A percentile compares a stretch with the other conserved stretches of the same genome.
These are phyloP conservation scores for Siderastrea radians DNA, from an alignment of 92 coral and sea anemone genomes.

Conservation along the genomic window DNA sequence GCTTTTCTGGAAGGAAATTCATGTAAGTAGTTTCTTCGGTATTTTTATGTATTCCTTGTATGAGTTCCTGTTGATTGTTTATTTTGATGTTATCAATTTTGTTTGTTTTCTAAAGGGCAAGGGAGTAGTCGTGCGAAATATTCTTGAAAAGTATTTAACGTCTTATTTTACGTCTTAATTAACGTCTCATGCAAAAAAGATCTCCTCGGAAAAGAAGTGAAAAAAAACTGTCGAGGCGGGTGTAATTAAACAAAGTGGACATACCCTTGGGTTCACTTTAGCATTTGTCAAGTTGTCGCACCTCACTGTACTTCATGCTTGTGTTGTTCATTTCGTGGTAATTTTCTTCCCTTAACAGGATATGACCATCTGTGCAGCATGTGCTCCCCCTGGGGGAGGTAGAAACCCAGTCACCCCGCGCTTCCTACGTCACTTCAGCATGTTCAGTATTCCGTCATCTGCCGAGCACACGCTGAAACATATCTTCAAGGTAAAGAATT, in stretches of 20 bases:
- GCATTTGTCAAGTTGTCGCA: background rate
- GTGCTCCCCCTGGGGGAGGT: slow-evolving; percentile 99
- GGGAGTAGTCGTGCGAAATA: too few species aligned
- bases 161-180: too few species aligned
- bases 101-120: background rate
- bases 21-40: slow-evolving; percentile 56
- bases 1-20: slow-evolving; percentile 98
- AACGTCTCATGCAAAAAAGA: too few species aligned
- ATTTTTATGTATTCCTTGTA: background rate
- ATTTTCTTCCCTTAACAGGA: slow-evolving; percentile 62
- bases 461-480: slow-evolving; percentile 97
- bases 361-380: slow-evolving; percentile 98
- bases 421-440: slow-evolving; percentile 96
- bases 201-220: too few species aligned
- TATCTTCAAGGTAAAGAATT: slow-evolving; percentile 88
- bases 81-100: background rate
- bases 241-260: too few species aligned
- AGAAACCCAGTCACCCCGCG: slow-evolving; percentile 99
- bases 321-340: background rate
- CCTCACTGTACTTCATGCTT: background rate
- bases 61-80: background rate
- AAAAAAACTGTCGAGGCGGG: too few species aligned
- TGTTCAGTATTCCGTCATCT: slow-evolving; percentile 96
- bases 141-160: too few species aligned
- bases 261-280: too few species aligned